Evolutionary conservation across 2,113 vertebrate species (phyloP).

Genomic region (Catharus minimus): DNA sequence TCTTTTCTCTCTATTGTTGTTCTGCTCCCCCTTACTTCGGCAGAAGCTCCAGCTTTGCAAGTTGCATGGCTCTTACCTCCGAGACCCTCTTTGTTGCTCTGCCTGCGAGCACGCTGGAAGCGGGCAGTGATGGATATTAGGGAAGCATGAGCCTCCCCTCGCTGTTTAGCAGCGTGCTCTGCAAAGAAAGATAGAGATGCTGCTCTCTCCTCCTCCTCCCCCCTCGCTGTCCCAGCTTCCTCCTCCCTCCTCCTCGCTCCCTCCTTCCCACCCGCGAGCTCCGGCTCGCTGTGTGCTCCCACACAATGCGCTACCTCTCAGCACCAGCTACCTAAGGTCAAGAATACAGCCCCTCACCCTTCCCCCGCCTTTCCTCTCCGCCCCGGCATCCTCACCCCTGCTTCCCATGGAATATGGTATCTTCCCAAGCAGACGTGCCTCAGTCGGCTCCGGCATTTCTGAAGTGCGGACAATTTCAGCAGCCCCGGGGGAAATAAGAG

Average conservation of each 20-base stretch:
- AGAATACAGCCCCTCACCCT: constrained; percentile 29
- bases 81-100: constrained; percentile 65
- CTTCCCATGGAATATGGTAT: constrained; percentile 39
- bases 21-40: background rate
- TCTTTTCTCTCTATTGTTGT: background rate
- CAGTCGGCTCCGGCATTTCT: background rate
- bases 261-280: constrained; percentile 43
- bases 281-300: background rate
- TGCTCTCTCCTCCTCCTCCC: constrained; percentile 51
- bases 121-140: constrained; percentile 59
- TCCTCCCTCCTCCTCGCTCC: constrained; percentile 40
- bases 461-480: background rate
- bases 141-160: constrained; percentile 36
- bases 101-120: constrained; percentile 57
- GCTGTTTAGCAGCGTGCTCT: constrained; percentile 62
- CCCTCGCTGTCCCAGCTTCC: constrained; percentile 46
- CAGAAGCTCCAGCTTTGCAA: constrained; percentile 1
- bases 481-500: background rate
- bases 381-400: constrained; percentile 40
- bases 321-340: constrained; percentile 52
- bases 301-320: constrained; percentile 49
- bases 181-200: constrained; percentile 67
- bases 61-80: constrained; percentile 59
- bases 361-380: constrained; percentile 9
- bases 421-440: constrained; percentile 21